phyloP scores from a whole-genome alignment of 2,113 vertebrate genomes.

The Ammodytes marinus region DNA sequence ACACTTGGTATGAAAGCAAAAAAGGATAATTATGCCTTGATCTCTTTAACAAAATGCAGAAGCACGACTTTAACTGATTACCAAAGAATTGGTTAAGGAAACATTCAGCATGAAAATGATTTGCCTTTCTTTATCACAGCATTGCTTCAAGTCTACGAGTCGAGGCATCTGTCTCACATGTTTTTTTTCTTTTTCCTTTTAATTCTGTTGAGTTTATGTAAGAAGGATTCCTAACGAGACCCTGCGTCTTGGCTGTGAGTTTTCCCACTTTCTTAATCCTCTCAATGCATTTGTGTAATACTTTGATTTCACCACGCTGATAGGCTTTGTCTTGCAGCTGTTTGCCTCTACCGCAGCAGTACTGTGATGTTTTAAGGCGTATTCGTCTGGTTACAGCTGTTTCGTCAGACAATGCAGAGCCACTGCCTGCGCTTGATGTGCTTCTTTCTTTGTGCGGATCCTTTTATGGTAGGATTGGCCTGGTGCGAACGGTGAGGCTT shows the following conservation, averaged over 20 bases:
- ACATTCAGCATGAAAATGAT: not conserved
- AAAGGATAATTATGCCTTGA: no score
- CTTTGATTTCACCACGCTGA: conserved; percentile 15
- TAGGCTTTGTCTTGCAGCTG: conserved; percentile 23
- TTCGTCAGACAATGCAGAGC: conserved; percentile 36
- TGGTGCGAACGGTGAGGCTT: conserved; percentile 33
- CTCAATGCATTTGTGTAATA: conserved; percentile 43
- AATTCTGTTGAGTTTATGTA: not conserved
- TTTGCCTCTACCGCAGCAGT: conserved; percentile 18
- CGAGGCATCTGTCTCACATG: not conserved
- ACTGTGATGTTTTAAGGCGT: conserved; percentile 12
- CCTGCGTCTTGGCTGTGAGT: not conserved
- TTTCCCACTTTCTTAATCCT: conserved; percentile 42
- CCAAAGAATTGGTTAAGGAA: not conserved
- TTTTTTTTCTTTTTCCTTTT: not conserved
- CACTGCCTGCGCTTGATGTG: conserved; percentile 20
- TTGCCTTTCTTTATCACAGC: not conserved
- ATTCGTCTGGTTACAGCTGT: conserved; percentile 26
- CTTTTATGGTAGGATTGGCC: conserved; percentile 34
- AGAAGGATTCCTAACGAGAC: conserved; percentile 1
- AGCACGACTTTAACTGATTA: not conserved
- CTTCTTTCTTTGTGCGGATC: conserved; percentile 39
- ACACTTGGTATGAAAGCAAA: not conserved
- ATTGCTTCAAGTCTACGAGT: not conserved
- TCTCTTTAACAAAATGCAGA: not conserved